Conservation (phyloP, 2,113 vertebrate genomes). For the Neotoma lepida region DNA sequence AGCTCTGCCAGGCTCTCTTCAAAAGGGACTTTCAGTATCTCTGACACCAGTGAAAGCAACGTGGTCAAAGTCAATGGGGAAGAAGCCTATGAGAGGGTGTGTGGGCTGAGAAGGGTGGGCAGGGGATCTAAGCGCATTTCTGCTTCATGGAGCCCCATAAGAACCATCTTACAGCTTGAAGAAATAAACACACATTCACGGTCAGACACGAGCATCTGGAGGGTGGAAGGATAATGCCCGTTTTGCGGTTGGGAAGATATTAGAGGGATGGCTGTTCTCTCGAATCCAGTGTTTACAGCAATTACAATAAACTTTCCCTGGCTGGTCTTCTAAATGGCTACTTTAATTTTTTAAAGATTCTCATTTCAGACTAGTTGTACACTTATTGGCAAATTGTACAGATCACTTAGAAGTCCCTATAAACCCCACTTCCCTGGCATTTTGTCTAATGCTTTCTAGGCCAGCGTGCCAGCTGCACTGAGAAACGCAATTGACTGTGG, state of each 20-base stretch:
- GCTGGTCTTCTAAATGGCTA: not conserved
- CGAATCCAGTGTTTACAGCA: not conserved
- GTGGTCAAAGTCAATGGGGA: not conserved
- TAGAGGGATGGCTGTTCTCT: not conserved
- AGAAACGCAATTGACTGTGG: not conserved
- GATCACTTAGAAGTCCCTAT: not conserved
- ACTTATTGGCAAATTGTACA: not conserved
- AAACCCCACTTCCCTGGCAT: not conserved
- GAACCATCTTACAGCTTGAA: not conserved
- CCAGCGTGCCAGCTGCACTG: not conserved
- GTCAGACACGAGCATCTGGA: not conserved
- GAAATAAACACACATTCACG: not conserved
- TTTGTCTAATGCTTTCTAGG: not conserved
- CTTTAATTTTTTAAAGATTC: not conserved
- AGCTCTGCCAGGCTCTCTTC: not conserved
- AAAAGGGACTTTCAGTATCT: not conserved
- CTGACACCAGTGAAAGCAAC: not conserved
- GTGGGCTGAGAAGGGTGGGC: accelerated
- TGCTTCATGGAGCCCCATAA: not conserved
- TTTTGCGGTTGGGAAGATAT: slow-evolving; percentile 12
- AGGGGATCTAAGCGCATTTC: not conserved
- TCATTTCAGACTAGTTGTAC: not conserved
- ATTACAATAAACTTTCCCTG: not conserved
- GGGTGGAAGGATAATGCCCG: not conserved
- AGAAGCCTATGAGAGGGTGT: not conserved